Evolutionary conservation across 1,140 invertebrate species (phyloP).

Genomic region (Drosophila pallidifrons): DNA sequence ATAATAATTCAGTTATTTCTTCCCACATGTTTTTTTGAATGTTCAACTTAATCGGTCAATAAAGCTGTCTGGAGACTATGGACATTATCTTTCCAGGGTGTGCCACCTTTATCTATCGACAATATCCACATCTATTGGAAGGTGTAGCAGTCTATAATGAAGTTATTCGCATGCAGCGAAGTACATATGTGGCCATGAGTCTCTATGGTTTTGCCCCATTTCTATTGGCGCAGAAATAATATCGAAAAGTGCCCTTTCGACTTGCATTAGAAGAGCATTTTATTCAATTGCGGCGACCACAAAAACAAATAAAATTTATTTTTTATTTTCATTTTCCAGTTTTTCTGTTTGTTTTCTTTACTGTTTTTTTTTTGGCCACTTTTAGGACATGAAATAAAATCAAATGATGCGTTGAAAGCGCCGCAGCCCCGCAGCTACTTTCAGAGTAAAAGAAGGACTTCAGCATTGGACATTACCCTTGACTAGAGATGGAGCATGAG

Average conservation of each 20-base stretch:
- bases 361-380: slow-evolving; percentile 54
- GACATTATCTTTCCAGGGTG: slow-evolving; percentile 1
- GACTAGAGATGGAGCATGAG: background rate
- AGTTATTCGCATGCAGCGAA: slow-evolving; percentile 42
- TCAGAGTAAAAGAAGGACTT: slow-evolving; percentile 24
- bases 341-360: slow-evolving; percentile 14
- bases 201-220: slow-evolving; percentile 23
- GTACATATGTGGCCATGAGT: background rate
- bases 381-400: slow-evolving; percentile 80
- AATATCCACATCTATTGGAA: background rate
- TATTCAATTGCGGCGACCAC: slow-evolving; percentile 76
- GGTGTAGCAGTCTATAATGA: slow-evolving; percentile 30
- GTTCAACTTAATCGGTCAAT: background rate
- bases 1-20: background rate
- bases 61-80: slow-evolving; percentile 1
- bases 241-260: slow-evolving; percentile 47
- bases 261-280: slow-evolving; percentile 73
- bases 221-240: slow-evolving; percentile 43
- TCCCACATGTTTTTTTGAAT: background rate
- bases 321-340: slow-evolving; percentile 42
- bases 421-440: slow-evolving; percentile 66
- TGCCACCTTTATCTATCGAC: slow-evolving; percentile 14
- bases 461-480: slow-evolving; percentile 1
- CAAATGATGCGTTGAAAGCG: slow-evolving; percentile 78
- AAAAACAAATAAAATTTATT: slow-evolving; percentile 83